Base-by-base conservation (phyloP, 2,113 vertebrate genomes). In the Macquaria ambigua region DNA sequence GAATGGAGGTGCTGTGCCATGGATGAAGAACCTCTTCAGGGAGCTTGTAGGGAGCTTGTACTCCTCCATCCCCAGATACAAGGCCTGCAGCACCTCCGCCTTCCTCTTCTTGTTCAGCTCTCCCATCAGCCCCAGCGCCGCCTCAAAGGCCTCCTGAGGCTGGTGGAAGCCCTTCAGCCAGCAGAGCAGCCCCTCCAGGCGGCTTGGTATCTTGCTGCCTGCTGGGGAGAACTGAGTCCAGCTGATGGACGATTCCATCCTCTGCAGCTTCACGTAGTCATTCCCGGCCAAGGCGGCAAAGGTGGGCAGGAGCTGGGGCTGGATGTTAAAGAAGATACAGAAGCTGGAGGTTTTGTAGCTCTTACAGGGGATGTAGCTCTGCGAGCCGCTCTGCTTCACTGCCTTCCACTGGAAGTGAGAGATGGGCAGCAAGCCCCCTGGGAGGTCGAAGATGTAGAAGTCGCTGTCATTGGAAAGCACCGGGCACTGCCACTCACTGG, bases 391-490 rank as follows among this genome's bases (percentile, higher is more conserved):
- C 48, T 83, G 2, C 1, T 85, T 83, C 87, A 81, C 63, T 2
- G 23, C 21, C 37, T 37, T 56, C 98, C 98, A 98, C 28, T 92
- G 90, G 89, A 99, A 98, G 59, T 95, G 84, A 15, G 39, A 78
- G 18, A 96, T 63, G 0, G 97, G 97, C 89, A 96, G 94, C 83
- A 97, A 93, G 0, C 97, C 98, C 15, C 21, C 90, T 1, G 87
- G 90, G 39, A 98, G 87, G 50, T 96, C 92, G 85, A 97, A 98
- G 66, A 98, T 94, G 87, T 92, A 98, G 77, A 99, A 99, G 91
- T 98, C 97, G 64, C 96, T 98, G 82, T 98, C 97, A 0, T 92
- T 88, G 0, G 97, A 96, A 3, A 98, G 93, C 18, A 98, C 95
- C 0, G 97, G 97, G 64, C 97, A 98, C 28, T 85, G 77, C 97